phyloP scores from a whole-genome alignment of 2,888 invertebrate species.

The Dasysyrphus albostriatus region DNA sequence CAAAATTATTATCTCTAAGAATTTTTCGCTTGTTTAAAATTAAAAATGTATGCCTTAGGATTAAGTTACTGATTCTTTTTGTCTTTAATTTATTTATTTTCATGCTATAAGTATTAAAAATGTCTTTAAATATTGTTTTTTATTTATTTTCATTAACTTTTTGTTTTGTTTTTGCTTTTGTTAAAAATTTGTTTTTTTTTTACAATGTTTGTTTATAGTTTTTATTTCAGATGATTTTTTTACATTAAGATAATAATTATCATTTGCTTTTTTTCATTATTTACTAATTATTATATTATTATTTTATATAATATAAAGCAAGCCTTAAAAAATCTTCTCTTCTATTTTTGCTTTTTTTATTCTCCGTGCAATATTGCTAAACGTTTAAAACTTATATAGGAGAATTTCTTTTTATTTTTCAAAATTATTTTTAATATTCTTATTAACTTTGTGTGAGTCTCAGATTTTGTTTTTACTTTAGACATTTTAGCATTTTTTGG shows the following conservation, averaged over 20 bases:
- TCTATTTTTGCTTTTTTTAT: neutral
- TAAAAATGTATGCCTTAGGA: neutral
- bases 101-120: conserved; percentile 8
- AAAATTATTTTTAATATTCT: neutral
- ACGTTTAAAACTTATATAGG: neutral
- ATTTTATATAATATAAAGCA: conserved; percentile 4
- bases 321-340: neutral
- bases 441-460: neutral
- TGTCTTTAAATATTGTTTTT: neutral
- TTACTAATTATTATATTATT: neutral
- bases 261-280: neutral
- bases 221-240: neutral
- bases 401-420: neutral
- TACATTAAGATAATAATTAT: neutral
- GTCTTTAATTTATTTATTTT: neutral
- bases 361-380: conserved; percentile 7
- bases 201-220: neutral
- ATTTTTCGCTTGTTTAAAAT: no score
- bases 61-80: neutral
- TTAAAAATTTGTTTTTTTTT: conserved; percentile 3
- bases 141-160: neutral
- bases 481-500: neutral
- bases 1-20: no score
- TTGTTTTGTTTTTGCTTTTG: no score
- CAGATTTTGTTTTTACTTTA: neutral